Evolutionary conservation across 1,140 invertebrate genomes (phyloP).

Genomic region (Probaryconus sp.): DNA sequence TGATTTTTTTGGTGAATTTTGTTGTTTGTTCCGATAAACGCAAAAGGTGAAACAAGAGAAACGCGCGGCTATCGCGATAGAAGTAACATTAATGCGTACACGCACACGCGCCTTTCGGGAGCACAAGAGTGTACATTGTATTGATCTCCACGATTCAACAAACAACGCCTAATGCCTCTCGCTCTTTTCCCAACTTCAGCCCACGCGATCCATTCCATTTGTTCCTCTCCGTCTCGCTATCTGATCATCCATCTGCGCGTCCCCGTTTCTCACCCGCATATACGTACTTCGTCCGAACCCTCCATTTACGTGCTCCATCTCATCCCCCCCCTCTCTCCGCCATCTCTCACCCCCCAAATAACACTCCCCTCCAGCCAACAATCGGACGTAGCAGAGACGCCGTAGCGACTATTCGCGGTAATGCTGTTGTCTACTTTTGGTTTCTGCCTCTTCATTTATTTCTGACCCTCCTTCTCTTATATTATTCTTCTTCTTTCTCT

Average conservation of each 20-base stretch:
- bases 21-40: no score
- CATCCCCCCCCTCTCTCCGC: slow-evolving; percentile 3
- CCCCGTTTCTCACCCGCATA: slow-evolving; percentile 10
- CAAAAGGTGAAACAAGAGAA: slow-evolving; percentile 21
- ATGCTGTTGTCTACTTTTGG: slow-evolving; percentile 36
- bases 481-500: not conserved
- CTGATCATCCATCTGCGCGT: slow-evolving; percentile 35
- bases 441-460: slow-evolving; percentile 17
- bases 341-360: not conserved
- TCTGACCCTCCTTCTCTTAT: no score
- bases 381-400: slow-evolving; percentile 49
- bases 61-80: slow-evolving; percentile 16
- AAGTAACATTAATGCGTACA: slow-evolving; percentile 8
- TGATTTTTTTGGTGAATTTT: no score
- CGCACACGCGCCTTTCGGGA: slow-evolving; percentile 35
- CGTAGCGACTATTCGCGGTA: slow-evolving; percentile 35
- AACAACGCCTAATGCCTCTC: slow-evolving; percentile 74
- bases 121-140: slow-evolving; percentile 65
- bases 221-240: slow-evolving; percentile 28
- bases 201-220: slow-evolving; percentile 53
- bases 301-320: not conserved
- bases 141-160: slow-evolving; percentile 77
- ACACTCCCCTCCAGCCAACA: no score
- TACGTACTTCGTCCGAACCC: slow-evolving; percentile 9
- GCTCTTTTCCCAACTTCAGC: slow-evolving; percentile 62